phyloP scores from a whole-genome alignment of 1,140 invertebrate genomes.

The Cardiocondyla obscurior region DNA sequence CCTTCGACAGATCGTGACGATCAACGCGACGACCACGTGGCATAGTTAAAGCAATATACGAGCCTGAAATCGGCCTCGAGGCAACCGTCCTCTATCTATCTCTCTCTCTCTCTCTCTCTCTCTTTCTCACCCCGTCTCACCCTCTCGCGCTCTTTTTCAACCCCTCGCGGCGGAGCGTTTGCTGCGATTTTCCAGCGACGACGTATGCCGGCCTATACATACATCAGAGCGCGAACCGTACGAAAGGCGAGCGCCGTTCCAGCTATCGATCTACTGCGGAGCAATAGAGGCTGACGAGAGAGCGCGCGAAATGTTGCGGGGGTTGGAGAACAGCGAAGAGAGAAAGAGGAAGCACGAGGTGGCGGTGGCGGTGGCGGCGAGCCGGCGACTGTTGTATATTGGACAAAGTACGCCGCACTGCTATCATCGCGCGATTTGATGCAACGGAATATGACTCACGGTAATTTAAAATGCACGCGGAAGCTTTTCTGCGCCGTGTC shows the following conservation, averaged over 20 bases:
- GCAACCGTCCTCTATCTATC: conserved; percentile 28
- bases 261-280: conserved; percentile 81
- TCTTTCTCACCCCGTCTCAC: conserved; percentile 7
- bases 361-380: not conserved
- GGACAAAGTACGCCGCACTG: conserved; percentile 18
- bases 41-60: conserved; percentile 19
- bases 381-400: conserved; percentile 23
- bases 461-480: conserved; percentile 8
- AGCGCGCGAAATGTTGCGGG: conserved; percentile 64
- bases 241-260: conserved; percentile 62
- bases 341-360: conserved; percentile 60
- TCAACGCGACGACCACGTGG: conserved; percentile 6
- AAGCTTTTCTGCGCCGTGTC: not conserved
- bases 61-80: conserved; percentile 65
- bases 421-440: conserved; percentile 4
- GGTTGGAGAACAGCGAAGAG: conserved; percentile 58
- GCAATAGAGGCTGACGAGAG: conserved; percentile 65
- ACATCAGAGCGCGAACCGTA: conserved; percentile 65
- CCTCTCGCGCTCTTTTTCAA: conserved; percentile 56
- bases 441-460: conserved; percentile 13
- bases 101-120: not conserved
- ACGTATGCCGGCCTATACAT: conserved; percentile 67
- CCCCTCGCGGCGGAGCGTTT: conserved; percentile 57
- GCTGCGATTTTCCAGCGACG: conserved; percentile 70
- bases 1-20: not conserved